Conservation (phyloP, 2,888 invertebrate species). For the Cataglyphis albicans region DNA sequence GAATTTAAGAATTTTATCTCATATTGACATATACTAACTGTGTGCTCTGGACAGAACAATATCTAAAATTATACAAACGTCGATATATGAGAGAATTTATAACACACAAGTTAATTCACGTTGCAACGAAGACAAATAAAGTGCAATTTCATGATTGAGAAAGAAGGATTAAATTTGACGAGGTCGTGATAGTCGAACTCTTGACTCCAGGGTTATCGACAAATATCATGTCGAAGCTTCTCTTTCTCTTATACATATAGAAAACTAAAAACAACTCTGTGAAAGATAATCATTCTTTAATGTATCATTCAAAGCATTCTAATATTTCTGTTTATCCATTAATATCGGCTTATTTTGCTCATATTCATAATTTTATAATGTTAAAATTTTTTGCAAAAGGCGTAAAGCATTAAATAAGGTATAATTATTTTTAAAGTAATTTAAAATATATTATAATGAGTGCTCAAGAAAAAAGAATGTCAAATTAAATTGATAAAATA, state of each 20-base stretch:
- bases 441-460: neutral
- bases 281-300: constrained; percentile 5
- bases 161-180: constrained; percentile 23
- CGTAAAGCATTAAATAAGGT: neutral
- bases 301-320: neutral
- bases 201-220: constrained; percentile 28
- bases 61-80: constrained; percentile 32
- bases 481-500: constrained; percentile 4
- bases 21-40: neutral
- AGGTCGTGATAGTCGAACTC: constrained; percentile 16
- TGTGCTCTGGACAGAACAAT: neutral
- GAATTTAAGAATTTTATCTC: constrained; percentile 10
- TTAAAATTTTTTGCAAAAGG: constrained; percentile 33
- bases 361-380: constrained; percentile 7
- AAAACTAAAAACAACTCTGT: constrained; percentile 9
- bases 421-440: neutral
- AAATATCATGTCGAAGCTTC: neutral
- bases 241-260: neutral
- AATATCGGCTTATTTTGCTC: constrained; percentile 25
- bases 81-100: constrained; percentile 27
- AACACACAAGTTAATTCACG: constrained; percentile 17
- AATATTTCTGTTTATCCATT: neutral
- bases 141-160: constrained; percentile 23
- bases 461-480: neutral
- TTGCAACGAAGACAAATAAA: constrained; percentile 21